These are phyloP conservation scores for Drosophila austrosaltans DNA, from an alignment of 2,888 invertebrate species.

Conservation along the genomic window DNA sequence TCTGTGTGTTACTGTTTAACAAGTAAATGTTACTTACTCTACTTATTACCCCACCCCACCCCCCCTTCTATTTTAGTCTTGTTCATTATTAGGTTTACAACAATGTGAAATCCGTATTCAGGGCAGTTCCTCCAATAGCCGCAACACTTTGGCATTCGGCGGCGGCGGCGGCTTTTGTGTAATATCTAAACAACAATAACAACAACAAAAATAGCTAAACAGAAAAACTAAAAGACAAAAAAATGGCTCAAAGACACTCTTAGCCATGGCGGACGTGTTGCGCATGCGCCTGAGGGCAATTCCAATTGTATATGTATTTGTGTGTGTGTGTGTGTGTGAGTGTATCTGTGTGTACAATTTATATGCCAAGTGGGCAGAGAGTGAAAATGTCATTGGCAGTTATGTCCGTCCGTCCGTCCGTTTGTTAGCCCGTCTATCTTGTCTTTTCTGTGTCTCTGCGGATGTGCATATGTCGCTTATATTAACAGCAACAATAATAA, in stretches of 20 bases:
- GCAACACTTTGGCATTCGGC: constrained; percentile 75
- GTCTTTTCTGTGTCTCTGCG: constrained; percentile 2
- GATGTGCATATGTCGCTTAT: constrained; percentile 12
- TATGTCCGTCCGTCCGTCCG: constrained; percentile 51
- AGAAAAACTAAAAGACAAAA: constrained; percentile 24
- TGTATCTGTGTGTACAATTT: constrained; percentile 40
- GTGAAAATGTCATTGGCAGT: constrained; percentile 78
- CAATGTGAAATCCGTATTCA: constrained; percentile 77
- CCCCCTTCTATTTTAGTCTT: neutral
- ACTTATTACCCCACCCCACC: neutral
- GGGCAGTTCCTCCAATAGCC: constrained; percentile 72
- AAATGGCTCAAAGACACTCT: constrained; percentile 64
- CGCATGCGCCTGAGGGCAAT: constrained; percentile 69
- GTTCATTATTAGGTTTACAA: constrained; percentile 56
- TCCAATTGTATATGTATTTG: constrained; percentile 15
- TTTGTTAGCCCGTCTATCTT: neutral
- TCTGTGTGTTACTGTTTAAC: constrained; percentile 24
- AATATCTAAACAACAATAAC: constrained; percentile 54
- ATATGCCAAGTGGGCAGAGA: constrained; percentile 60
- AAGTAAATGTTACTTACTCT: constrained; percentile 37
- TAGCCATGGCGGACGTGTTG: constrained; percentile 72
- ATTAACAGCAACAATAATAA: constrained; percentile 9
- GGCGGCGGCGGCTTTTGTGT: constrained; percentile 68
- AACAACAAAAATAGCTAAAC: neutral
- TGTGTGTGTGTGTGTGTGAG: constrained; percentile 18